phyloP scores from a whole-genome alignment of 1,140 invertebrate genomes.

The Scaptomyza graminum region DNA sequence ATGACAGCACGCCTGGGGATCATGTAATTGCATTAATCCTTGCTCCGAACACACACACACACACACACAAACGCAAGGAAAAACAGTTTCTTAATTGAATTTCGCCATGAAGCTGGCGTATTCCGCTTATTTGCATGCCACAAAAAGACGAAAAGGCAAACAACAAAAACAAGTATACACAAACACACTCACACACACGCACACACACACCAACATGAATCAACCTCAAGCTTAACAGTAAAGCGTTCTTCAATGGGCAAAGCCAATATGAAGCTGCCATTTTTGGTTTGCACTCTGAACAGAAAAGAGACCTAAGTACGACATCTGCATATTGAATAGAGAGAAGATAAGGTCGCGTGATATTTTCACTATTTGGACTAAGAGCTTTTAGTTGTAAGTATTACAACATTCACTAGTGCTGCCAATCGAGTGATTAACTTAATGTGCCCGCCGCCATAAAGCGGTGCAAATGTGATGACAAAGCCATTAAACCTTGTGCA shows the following conservation, averaged over 20 bases:
- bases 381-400: too few relatives aligned
- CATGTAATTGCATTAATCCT: slow-evolving; percentile 50
- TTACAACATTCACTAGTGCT: too few relatives aligned
- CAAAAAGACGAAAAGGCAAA: slow-evolving; percentile 32
- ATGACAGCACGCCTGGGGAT: slow-evolving; percentile 39
- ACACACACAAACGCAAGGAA: slow-evolving; percentile 4
- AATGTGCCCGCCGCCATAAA: not conserved
- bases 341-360: too few relatives aligned
- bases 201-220: slow-evolving; percentile 28
- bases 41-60: slow-evolving; percentile 19
- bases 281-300: too few relatives aligned
- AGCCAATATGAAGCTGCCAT: not conserved
- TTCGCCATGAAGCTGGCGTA: slow-evolving; percentile 27
- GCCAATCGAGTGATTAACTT: too few relatives aligned
- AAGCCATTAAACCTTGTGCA: slow-evolving; percentile 1
- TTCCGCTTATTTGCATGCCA: slow-evolving; percentile 28
- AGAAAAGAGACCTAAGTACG: too few relatives aligned
- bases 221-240: slow-evolving; percentile 21
- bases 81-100: slow-evolving; percentile 73
- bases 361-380: too few relatives aligned
- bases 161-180: slow-evolving; percentile 12
- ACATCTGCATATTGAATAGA: too few relatives aligned
- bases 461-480: slow-evolving; percentile 5
- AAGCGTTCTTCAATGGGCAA: slow-evolving; percentile 31
- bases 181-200: slow-evolving; percentile 16